Evolutionary conservation across 2,113 vertebrate species (phyloP).

Genomic region (Notarius lentiginosus): DNA sequence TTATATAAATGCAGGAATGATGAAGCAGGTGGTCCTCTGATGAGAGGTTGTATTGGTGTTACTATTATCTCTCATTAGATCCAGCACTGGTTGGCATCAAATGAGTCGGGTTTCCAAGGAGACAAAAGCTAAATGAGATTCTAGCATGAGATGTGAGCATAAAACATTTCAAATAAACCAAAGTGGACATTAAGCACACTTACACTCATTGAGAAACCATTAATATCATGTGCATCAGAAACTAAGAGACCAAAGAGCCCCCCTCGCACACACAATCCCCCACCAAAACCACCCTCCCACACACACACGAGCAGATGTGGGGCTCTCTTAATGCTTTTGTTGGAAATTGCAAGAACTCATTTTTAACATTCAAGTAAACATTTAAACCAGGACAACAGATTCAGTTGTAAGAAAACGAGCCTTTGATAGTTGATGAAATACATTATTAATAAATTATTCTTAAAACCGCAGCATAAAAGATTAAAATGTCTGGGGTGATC

Average conservation of each 20-base stretch:
- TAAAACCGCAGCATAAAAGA: not conserved
- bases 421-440: not conserved
- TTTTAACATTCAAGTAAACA: not conserved
- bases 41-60: not conserved
- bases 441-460: not conserved
- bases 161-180: not conserved
- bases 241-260: not conserved
- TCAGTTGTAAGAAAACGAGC: not conserved
- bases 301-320: not conserved
- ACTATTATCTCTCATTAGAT: constrained; percentile 29
- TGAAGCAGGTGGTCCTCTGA: constrained; percentile 17
- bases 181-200: constrained; percentile 28
- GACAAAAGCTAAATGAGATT: constrained; percentile 37
- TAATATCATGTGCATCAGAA: not conserved
- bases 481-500: not conserved
- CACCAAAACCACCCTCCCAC: not conserved
- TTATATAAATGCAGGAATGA: constrained; percentile 3
- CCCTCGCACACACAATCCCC: not conserved
- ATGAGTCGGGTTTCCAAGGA: constrained; percentile 37
- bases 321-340: not conserved
- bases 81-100: constrained; percentile 1
- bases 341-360: not conserved
- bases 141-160: constrained; percentile 18
- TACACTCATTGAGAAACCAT: constrained; percentile 10
- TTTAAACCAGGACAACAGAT: not conserved